Percentiles rank a stretch among this genome's conserved stretches.
These are phyloP conservation scores for Sabellastarte sp. DNA, from an alignment of 2,888 invertebrate genomes.

Conservation along the genomic window DNA sequence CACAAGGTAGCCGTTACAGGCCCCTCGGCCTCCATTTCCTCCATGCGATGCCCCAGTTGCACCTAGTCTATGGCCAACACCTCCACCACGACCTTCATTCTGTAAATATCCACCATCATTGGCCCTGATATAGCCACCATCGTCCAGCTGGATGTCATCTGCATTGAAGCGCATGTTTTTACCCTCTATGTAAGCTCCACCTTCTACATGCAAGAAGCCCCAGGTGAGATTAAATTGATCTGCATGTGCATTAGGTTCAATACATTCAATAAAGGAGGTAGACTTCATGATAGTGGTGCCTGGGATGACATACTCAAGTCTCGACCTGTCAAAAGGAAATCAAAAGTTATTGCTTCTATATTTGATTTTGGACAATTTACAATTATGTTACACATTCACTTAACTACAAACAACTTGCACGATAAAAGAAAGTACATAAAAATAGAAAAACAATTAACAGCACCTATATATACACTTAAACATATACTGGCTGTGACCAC, in stretches of 20 bases:
- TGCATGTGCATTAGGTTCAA: conserved; percentile 35
- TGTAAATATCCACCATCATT: conserved; percentile 39
- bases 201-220: conserved; percentile 36
- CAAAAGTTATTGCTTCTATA: too few species aligned
- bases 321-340: conserved; percentile 1
- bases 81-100: conserved; percentile 35
- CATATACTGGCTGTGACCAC: too few species aligned
- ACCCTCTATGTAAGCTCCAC: conserved; percentile 37
- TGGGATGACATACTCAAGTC: conserved; percentile 33
- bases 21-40: conserved; percentile 40
- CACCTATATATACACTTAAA: too few species aligned
- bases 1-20: conserved; percentile 35
- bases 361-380: too few species aligned
- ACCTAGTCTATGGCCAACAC: conserved; percentile 24
- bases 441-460: too few species aligned
- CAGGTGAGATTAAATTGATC: conserved; percentile 35
- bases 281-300: conserved; percentile 41
- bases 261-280: conserved; percentile 35
- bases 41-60: conserved; percentile 40
- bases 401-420: too few species aligned
- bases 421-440: too few species aligned
- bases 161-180: conserved; percentile 36
- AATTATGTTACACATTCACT: too few species aligned
- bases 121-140: conserved; percentile 41
- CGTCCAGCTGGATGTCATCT: conserved; percentile 36